These are phyloP conservation scores for Toxostoma redivivum DNA, from an alignment of 2,113 vertebrate species.

Conservation along the genomic window DNA sequence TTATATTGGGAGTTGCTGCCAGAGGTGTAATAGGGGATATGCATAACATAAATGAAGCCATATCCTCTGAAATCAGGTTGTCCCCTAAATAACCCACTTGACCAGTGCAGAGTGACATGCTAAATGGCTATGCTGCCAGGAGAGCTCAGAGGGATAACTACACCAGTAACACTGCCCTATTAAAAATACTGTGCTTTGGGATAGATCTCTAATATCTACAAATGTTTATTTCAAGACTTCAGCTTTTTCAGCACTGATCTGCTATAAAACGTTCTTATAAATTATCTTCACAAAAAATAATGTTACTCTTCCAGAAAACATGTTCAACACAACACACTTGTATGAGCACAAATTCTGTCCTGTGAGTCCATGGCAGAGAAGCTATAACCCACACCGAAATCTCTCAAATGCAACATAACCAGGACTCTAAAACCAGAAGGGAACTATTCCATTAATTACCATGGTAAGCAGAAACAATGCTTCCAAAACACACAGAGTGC, in stretches of 20 bases:
- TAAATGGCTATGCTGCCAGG: background rate
- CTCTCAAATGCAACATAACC: background rate
- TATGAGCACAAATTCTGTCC: slow-evolving; percentile 6
- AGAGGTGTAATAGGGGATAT: background rate
- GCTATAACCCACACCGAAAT: background rate
- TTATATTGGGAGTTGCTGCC: background rate
- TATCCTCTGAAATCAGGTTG: background rate
- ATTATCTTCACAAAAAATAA: slow-evolving; percentile 59
- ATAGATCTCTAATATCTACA: background rate
- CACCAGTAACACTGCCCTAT: background rate
- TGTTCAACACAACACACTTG: background rate
- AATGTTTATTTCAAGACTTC: background rate
- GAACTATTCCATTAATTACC: background rate
- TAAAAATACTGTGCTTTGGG: background rate
- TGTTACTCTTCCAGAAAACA: background rate
- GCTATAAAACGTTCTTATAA: slow-evolving; percentile 48
- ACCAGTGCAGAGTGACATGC: background rate
- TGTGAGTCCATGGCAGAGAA: background rate
- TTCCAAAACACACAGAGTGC: background rate
- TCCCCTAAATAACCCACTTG: background rate
- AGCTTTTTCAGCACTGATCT: background rate
- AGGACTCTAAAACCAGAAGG: slow-evolving; percentile 3
- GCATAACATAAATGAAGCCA: background rate
- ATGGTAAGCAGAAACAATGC: background rate
- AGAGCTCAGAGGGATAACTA: background rate